phyloP scores from a whole-genome alignment of 2,797 vertebrate species.

The Gymnocypris eckloni region DNA sequence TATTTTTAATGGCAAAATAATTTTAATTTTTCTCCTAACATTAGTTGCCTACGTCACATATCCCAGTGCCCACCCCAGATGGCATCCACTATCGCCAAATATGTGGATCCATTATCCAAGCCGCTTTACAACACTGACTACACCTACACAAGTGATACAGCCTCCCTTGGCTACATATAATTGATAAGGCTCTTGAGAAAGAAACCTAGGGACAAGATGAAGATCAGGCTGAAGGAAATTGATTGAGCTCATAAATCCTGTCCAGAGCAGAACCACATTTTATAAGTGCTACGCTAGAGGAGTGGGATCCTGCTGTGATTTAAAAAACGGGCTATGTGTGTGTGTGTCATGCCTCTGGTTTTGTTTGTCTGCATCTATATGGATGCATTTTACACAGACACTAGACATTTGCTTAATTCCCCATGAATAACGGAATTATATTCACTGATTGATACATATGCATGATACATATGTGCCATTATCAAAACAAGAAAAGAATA shows the following conservation, averaged over 20 bases:
- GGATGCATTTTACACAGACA: constrained; percentile 35
- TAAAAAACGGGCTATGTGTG: constrained; percentile 25
- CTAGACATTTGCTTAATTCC: constrained; percentile 55
- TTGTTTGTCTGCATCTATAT: constrained; percentile 45
- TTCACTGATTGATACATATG: constrained; percentile 5
- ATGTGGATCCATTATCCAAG: constrained; percentile 19
- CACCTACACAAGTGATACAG: constrained; percentile 56
- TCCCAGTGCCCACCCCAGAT: neutral
- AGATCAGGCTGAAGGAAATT: constrained; percentile 78
- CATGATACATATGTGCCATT: constrained; percentile 12
- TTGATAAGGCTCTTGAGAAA: constrained; percentile 80
- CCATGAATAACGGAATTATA: constrained; percentile 22
- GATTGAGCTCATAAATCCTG: constrained; percentile 81
- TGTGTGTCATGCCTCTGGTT: neutral
- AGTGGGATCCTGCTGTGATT: constrained; percentile 57
- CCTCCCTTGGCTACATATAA: constrained; percentile 74
- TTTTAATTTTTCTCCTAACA: neutral
- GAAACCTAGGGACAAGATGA: constrained; percentile 73
- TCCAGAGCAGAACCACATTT: constrained; percentile 77
- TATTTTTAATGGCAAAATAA: neutral
- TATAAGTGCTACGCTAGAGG: constrained; percentile 75
- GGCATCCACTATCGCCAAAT: constrained; percentile 3
- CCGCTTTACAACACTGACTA: constrained; percentile 27
- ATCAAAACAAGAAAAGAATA: constrained; percentile 6
- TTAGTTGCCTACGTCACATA: neutral